These are phyloP conservation scores for Drosophila saltans DNA, from an alignment of 1,140 invertebrate genomes.

Conservation along the genomic window DNA sequence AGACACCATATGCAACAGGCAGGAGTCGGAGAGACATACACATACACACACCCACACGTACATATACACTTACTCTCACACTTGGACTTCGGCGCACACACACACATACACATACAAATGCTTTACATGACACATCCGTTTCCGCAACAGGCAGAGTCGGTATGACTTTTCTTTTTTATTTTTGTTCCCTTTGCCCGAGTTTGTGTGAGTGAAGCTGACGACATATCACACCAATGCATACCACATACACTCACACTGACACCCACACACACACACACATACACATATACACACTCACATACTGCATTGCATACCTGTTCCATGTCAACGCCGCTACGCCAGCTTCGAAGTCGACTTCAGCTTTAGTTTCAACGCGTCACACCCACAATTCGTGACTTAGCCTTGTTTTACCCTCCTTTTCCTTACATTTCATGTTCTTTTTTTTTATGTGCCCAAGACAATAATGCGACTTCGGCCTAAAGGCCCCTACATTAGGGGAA, in stretches of 20 bases:
- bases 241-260: conserved; percentile 3
- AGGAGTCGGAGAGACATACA: conserved; percentile 35
- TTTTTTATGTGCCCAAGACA: conserved; percentile 1
- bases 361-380: background rate
- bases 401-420: conserved; percentile 5
- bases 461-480: conserved; percentile 21
- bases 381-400: conserved; percentile 13
- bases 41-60: background rate
- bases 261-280: background rate
- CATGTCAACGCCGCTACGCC: background rate
- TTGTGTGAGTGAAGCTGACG: conserved; percentile 10
- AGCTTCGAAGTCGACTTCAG: conserved; percentile 6
- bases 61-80: conserved; percentile 3
- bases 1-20: conserved; percentile 65
- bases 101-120: background rate
- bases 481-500: conserved; percentile 22
- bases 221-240: conserved; percentile 34
- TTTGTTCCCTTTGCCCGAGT: conserved; percentile 11
- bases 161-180: conserved; percentile 14
- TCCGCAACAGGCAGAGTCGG: conserved; percentile 54
- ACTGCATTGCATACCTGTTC: conserved; percentile 4
- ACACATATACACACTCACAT: background rate
- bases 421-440: background rate
- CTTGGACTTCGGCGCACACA: background rate
- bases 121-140: conserved; percentile 57